phyloP scores from a whole-genome alignment of 92 coral and sea anemone genomes.

The Epizoanthus rinbou region DNA sequence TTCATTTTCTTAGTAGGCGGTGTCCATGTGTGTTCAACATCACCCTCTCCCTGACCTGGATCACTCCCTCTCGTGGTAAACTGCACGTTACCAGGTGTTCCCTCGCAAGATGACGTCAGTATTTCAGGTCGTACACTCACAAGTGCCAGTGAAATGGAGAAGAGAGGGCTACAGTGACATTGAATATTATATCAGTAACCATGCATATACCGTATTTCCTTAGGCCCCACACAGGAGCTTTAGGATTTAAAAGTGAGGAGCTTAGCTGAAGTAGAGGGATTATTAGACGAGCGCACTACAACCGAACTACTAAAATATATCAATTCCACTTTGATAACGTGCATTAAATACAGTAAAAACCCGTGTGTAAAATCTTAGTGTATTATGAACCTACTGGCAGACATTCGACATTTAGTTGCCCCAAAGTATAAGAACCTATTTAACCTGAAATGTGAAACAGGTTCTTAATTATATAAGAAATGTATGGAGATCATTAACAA shows the following conservation, averaged over 20 bases:
- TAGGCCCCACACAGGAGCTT: too few species aligned
- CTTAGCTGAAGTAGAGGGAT: neutral
- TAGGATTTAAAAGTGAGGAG: neutral
- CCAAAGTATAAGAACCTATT: too few species aligned
- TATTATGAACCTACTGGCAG: too few species aligned
- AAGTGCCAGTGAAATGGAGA: constrained; percentile 51
- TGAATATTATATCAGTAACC: neutral
- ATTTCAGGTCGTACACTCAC: constrained; percentile 28
- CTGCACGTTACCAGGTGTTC: neutral
- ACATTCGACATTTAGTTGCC: too few species aligned
- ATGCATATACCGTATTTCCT: neutral
- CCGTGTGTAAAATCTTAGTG: too few species aligned
- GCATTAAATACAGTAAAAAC: too few species aligned
- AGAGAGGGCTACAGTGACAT: constrained; percentile 26
- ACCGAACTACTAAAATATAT: too few species aligned
- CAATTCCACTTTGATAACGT: too few species aligned
- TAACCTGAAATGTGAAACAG: too few species aligned
- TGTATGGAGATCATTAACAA: too few species aligned
- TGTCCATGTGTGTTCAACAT: neutral
- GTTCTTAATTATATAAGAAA: too few species aligned
- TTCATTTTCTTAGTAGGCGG: constrained; percentile 56
- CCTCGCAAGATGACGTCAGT: constrained; percentile 32
- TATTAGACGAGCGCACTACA: neutral
- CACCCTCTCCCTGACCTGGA: neutral
- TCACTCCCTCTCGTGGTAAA: neutral